Evolutionary conservation across 2,888 invertebrate species (phyloP).

Genomic region (Chydorus sphaericus): DNA sequence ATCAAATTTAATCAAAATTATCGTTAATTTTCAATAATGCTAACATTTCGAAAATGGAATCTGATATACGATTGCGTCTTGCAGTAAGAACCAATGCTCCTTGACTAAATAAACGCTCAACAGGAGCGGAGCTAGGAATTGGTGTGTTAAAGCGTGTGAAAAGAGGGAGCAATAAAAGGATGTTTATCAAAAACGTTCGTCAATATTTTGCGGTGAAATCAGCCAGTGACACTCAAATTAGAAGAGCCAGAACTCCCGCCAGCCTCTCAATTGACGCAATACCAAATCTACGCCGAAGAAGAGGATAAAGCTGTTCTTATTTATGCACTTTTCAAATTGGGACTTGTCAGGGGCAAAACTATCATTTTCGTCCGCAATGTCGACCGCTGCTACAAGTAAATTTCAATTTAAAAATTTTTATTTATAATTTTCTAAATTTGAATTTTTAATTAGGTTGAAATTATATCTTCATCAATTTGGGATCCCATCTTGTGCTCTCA

Average conservation of each 20-base stretch:
- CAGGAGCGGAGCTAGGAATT: background rate
- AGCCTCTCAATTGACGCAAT: conserved; percentile 71
- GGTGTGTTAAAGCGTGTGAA: background rate
- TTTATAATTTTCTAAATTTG: background rate
- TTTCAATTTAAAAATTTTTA: conserved; percentile 3
- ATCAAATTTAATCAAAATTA: too few relatives aligned
- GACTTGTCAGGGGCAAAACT: conserved; percentile 82
- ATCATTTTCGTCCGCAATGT: conserved; percentile 95
- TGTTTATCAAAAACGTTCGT: too few relatives aligned
- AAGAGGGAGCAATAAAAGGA: too few relatives aligned
- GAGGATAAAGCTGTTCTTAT: conserved; percentile 91
- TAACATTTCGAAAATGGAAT: background rate
- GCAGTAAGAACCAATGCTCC: background rate
- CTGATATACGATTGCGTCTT: background rate
- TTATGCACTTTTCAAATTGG: conserved; percentile 78
- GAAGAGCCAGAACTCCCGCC: conserved; percentile 88
- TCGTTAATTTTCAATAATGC: background rate
- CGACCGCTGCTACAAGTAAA: conserved; percentile 91
- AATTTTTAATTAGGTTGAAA: conserved; percentile 49
- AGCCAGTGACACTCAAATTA: conserved; percentile 83
- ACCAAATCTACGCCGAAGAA: conserved; percentile 77
- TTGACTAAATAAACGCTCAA: background rate
- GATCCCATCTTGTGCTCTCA: conserved; percentile 79
- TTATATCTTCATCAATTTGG: conserved; percentile 93
- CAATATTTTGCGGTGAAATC: too few relatives aligned